phyloP scores from a whole-genome alignment of 1,140 invertebrate species.

The Cydia amplana region DNA sequence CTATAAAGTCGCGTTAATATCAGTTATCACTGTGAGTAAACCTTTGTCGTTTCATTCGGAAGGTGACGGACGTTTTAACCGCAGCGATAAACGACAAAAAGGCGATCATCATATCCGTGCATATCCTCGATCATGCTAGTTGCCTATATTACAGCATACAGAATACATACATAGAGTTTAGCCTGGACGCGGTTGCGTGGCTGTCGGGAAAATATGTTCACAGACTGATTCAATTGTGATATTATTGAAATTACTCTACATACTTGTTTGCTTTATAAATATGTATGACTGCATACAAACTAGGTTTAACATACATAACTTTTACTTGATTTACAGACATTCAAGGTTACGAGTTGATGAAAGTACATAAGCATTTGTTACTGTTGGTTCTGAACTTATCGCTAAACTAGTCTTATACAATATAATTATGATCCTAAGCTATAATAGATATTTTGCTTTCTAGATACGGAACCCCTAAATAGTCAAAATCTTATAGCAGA shows the following conservation, averaged over 20 bases:
- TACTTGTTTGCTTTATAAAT: background rate
- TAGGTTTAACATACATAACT: background rate
- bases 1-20: background rate
- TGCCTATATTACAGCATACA: slow-evolving; percentile 18
- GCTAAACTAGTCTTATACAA: background rate
- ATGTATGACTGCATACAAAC: background rate
- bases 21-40: background rate
- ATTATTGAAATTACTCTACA: slow-evolving; percentile 8
- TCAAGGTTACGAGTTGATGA: background rate
- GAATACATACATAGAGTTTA: slow-evolving; percentile 14
- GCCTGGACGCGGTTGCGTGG: slow-evolving; percentile 9
- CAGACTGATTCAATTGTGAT: background rate
- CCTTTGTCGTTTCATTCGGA: background rate
- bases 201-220: slow-evolving; percentile 3
- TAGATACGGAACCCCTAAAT: slow-evolving; percentile 16
- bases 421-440: too few relatives aligned
- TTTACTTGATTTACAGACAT: background rate
- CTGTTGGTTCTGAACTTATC: background rate
- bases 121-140: background rate
- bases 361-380: background rate
- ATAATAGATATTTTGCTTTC: background rate
- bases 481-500: background rate
- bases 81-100: slow-evolving; percentile 14
- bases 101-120: background rate
- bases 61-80: background rate